These are phyloP conservation scores for Drosophila mettleri DNA, from an alignment of 2,888 invertebrate species.

Conservation along the genomic window DNA sequence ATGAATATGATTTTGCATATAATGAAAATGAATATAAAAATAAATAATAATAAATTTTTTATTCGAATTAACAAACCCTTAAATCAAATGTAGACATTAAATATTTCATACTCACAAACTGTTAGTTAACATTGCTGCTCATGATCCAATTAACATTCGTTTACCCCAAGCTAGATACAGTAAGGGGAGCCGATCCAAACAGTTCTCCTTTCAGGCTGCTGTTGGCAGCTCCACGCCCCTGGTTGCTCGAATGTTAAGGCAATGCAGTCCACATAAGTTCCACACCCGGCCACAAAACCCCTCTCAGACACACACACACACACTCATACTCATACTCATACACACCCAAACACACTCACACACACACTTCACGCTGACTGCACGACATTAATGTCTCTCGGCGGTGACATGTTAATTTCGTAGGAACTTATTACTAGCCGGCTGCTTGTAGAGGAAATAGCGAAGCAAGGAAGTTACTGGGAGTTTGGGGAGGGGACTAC, in stretches of 20 bases:
- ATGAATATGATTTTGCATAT: background rate
- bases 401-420: conserved; percentile 75
- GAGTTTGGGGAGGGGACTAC: background rate
- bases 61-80: no score
- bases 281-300: conserved; percentile 11
- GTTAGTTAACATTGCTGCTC: background rate
- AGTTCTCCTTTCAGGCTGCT: conserved; percentile 7
- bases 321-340: background rate
- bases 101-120: background rate
- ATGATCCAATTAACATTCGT: conserved; percentile 11
- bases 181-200: conserved; percentile 3
- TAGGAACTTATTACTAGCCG: conserved; percentile 66
- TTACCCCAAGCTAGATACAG: background rate
- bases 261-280: conserved; percentile 32
- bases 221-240: background rate
- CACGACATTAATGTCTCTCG: conserved; percentile 67
- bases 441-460: conserved; percentile 15
- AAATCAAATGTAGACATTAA: background rate
- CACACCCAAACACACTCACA: background rate
- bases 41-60: no score
- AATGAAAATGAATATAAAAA: background rate
- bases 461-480: background rate
- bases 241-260: background rate
- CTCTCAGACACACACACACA: background rate
- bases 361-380: conserved; percentile 1